Percentiles rank a stretch among this genome's conserved stretches.
Evolutionary conservation across 2,797 vertebrate species (phyloP).

Genomic region (Lacerta viridis): DNA sequence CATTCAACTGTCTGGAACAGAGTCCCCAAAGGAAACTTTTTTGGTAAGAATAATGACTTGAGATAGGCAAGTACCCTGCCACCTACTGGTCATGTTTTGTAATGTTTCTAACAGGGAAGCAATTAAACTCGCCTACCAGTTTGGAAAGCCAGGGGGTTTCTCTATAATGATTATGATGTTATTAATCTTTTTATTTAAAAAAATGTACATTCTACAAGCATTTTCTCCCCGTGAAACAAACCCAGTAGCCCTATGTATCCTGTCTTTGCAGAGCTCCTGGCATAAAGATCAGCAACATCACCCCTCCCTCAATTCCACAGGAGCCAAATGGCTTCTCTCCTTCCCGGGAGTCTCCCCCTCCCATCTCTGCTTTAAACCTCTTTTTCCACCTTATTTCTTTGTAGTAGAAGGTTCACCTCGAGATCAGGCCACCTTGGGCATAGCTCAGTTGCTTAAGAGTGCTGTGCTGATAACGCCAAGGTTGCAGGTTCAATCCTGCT

Average conservation of each 20-base stretch:
- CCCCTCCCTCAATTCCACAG: background rate
- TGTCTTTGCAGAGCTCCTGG: background rate
- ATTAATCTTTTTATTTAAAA: background rate
- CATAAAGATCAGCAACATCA: background rate
- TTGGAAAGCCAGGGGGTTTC: background rate
- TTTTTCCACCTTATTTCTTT: background rate
- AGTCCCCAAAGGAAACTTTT: conserved; percentile 48
- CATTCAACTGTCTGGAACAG: conserved; percentile 48
- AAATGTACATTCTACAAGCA: background rate
- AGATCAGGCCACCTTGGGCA: background rate
- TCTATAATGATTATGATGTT: background rate
- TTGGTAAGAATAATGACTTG: conserved; percentile 2
- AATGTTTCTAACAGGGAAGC: conserved; percentile 23
- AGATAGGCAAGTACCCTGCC: conserved; percentile 64
- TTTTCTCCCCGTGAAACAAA: background rate
- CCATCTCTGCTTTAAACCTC: background rate
- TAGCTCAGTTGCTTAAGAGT: no score
- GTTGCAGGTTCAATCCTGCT: no score
- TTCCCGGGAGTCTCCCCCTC: background rate
- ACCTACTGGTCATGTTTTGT: conserved; percentile 70
- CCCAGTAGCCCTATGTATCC: no score
- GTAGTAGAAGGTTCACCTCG: background rate
- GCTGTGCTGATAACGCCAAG: no score
- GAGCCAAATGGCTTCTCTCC: no score
- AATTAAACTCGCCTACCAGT: conserved; percentile 46